Percentiles rank a stretch among this genome's conserved stretches.
These are phyloP conservation scores for Podiceps cristatus DNA, from an alignment of 2,113 vertebrate genomes.

Conservation along the genomic window DNA sequence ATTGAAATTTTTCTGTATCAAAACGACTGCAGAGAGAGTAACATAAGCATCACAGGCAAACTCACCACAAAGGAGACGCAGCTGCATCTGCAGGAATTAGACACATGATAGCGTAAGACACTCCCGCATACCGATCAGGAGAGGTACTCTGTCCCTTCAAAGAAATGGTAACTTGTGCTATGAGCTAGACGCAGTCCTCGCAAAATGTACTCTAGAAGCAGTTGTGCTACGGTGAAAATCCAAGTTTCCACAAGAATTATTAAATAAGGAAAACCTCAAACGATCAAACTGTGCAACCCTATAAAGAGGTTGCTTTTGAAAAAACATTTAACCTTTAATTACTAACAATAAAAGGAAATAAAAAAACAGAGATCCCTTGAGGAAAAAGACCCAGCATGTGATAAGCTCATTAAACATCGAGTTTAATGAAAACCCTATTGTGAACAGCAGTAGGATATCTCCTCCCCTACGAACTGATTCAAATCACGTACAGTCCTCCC, in stretches of 20 bases:
- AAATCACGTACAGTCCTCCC: conserved; percentile 21
- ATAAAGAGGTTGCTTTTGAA: background rate
- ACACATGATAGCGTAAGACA: background rate
- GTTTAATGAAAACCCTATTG: conserved; percentile 37
- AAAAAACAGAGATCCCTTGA: conserved; percentile 45
- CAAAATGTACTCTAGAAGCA: background rate
- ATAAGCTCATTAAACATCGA: conserved; percentile 51
- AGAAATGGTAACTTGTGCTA: background rate
- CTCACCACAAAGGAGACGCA: background rate
- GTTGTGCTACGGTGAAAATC: background rate
- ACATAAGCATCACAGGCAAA: background rate
- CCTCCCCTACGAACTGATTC: background rate
- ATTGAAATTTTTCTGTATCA: background rate
- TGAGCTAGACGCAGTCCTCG: background rate
- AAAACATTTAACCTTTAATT: conserved; percentile 56
- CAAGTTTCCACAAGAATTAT: background rate
- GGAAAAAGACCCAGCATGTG: conserved; percentile 37
- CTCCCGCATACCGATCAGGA: background rate
- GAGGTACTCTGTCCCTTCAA: background rate
- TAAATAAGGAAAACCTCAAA: conserved; percentile 49
- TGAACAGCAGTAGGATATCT: conserved; percentile 3
- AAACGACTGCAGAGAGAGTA: background rate
- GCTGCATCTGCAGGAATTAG: background rate
- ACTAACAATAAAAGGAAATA: conserved; percentile 58
- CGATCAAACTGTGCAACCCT: background rate